Conservation (phyloP, 2,797 vertebrate genomes). For the Botia kubotai region DNA sequence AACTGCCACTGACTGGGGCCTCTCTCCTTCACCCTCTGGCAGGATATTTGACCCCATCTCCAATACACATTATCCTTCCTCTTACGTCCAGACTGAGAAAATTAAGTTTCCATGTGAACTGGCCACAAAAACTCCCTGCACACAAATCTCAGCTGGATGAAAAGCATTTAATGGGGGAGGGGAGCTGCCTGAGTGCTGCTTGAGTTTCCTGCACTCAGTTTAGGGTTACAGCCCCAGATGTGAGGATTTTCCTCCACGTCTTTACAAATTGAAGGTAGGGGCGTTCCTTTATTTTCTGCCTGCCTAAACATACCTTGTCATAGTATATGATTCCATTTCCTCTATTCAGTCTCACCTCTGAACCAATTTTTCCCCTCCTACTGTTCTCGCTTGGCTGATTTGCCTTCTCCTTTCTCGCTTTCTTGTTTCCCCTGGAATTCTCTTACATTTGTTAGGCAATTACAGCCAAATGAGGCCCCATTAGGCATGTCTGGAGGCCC, state of each 20-base stretch:
- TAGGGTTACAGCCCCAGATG: conserved; percentile 63
- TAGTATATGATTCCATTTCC: conserved; percentile 47
- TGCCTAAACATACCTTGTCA: conserved; percentile 44
- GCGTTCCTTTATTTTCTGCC: conserved; percentile 52
- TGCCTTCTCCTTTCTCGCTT: conserved; percentile 47
- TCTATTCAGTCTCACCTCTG: conserved; percentile 15
- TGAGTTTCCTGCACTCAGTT: conserved; percentile 56
- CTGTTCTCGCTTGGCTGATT: conserved; percentile 48
- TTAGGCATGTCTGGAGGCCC: conserved; percentile 62
- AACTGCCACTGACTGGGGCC: conserved; percentile 61
- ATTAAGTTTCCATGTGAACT: conserved; percentile 68
- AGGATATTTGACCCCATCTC: conserved; percentile 67
- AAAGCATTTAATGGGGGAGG: conserved; percentile 59
- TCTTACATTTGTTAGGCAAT: conserved; percentile 77
- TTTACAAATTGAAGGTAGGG: conserved; percentile 45
- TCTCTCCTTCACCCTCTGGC: conserved; percentile 61
- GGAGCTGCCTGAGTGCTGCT: conserved; percentile 50
- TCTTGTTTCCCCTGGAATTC: conserved; percentile 57
- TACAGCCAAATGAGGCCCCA: conserved; percentile 71
- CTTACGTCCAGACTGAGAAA: conserved; percentile 67
- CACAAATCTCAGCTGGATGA: conserved; percentile 68
- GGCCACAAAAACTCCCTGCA: conserved; percentile 63
- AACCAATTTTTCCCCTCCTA: conserved; percentile 9
- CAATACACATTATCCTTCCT: conserved; percentile 62
- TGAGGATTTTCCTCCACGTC: conserved; percentile 48